Base-by-base conservation (phyloP, 2,797 vertebrate genomes). In the Galago senegalensis region DNA sequence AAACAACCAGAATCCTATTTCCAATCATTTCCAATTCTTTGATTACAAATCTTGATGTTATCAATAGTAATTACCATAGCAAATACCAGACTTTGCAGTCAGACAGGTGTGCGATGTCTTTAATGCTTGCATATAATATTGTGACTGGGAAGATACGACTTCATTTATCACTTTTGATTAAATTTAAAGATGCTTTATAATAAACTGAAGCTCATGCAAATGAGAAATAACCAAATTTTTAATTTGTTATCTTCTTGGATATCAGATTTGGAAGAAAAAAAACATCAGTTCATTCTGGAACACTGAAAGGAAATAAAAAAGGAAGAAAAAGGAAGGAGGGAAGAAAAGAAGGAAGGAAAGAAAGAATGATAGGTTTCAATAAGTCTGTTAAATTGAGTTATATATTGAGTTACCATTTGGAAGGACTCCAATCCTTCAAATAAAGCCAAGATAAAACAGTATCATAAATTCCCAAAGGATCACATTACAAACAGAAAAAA, bases 41-140 rank as follows among this genome's bases (percentile, higher is more conserved):
- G 8, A 46, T 60, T 56, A 89, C 40, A 83, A 86, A 80, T 37
- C 7, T 91, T 40, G 1, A 90, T 61, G 25, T 69, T 75, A 94
- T 94, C 86, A 72, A 67, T 67, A 90, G 60, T 60, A 63, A 88
- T 76, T 65, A 70, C 12, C 13, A 40, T n/a, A 87, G n/a, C 37
- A 88, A 96, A 70, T 20, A 73, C 16, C 37, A 87, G 63, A 2
- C 49, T 60, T 21, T 4, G 8, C 23, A 70, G 21, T 31, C 27
- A 69, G 46, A 10, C 56, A 70, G 23, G 6, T n/a, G 27, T 37
- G 4, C 4, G 81, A 56, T 5, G 37, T 60, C 31, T 83, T 31
- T 16, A 56, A 46, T 40, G 43, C 23, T 73, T 25, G 34, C 34
- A 16, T 3, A 13, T 31, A 7, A 6, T 53, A 76, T 34, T 85